Evolutionary conservation across 2,888 invertebrate species (phyloP), one percentile per base, ranked within the genome.

Genomic region (Drosophila melanocephala): DNA sequence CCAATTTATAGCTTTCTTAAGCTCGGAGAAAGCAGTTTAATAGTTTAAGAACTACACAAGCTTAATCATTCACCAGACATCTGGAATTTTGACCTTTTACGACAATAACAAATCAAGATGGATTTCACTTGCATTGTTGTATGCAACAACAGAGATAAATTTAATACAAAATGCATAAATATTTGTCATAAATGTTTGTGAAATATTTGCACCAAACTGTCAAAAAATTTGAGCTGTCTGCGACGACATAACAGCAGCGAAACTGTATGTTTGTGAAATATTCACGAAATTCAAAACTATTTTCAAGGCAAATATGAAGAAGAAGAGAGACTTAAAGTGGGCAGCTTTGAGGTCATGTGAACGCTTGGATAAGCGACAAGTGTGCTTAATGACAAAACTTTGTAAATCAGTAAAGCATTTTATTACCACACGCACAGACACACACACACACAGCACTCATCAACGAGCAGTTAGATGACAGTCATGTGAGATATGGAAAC

Each of bases 361-460:
- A 66, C 52, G 64, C 42, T 68, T 59, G 76, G 60, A 63, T 72
- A 75, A 75, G 66, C 83, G 58, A 61, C 89, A 77, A 83, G 81
- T 84, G 89, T 87, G 81, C 83, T 79, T 87, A 87, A 87, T 87
- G 86, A 84, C 83, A 89, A 89, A 87, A 87, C 75, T 87, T 87
- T 89, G 81, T 72, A 81, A 89, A 89, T 87, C 87, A 84, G 73
- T 71, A 84, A 80, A 80, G 74, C 78, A 86, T 79, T 85, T 85
- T 86, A 85, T 85, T 86, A 71, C 75, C 77, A 62, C 85, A 61
- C 35, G 53, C 42, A 66, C 33, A 26, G 19, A 50, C 56, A 28
- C 35, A 9, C 47, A 60, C 35, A 61, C 47, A 66, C 32, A 57
- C 53, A 55, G 37, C 42, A 70, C 61, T 58, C 60, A 76, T 69